Percentiles rank a stretch among this genome's conserved stretches.
Conservation (phyloP, 1,140 invertebrate species). For the Streblospio benedicti region DNA sequence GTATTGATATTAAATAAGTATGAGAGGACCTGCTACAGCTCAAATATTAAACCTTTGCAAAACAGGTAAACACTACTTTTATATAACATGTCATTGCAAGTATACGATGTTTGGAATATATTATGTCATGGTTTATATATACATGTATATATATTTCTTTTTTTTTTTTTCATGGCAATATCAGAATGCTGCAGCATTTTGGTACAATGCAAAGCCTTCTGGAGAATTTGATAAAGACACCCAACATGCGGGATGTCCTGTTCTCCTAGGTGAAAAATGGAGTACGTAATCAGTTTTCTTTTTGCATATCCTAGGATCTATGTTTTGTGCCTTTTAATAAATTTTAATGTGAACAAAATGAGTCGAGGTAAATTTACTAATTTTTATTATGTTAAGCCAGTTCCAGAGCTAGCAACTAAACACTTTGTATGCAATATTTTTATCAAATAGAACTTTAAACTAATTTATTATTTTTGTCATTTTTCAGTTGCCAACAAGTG, state of each 20-base stretch:
- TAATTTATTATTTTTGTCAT: background rate
- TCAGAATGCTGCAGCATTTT: constrained; percentile 63
- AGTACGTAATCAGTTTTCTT: constrained; percentile 30
- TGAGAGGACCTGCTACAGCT: no score
- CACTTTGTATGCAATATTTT: background rate
- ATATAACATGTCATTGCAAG: no score
- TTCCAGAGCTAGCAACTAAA: no score
- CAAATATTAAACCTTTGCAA: no score
- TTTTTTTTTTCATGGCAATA: background rate
- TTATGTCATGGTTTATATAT: background rate
- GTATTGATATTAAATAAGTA: no score
- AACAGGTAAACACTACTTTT: no score
- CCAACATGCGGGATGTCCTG: constrained; percentile 89
- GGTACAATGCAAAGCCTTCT: constrained; percentile 78
- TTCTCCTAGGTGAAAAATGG: constrained; percentile 88
- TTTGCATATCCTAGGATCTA: background rate
- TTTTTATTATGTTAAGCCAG: no score
- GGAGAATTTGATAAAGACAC: constrained; percentile 82
- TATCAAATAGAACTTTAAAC: background rate
- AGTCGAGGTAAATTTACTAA: no score
- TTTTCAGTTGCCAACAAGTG: constrained; percentile 74
- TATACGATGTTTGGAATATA: no score
- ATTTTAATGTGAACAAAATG: no score
- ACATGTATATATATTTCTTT: background rate
- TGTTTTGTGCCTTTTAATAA: no score